Percentiles rank a stretch among this genome's conserved stretches.
Conservation (phyloP, 1,140 invertebrate genomes). For the Dendrolimus punctatus region DNA sequence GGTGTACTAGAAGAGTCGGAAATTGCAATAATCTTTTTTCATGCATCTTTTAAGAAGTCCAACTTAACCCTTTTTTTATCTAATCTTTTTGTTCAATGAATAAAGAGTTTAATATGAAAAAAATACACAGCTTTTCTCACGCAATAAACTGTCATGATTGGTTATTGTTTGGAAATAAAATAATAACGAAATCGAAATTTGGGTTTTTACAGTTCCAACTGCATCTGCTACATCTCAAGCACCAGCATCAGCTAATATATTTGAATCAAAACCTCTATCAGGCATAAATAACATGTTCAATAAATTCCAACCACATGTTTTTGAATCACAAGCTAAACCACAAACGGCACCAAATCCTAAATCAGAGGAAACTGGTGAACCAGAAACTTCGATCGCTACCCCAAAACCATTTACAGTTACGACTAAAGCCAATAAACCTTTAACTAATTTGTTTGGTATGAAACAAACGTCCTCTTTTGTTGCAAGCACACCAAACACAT, state of each 20-base stretch:
- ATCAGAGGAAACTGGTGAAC: conserved; percentile 44
- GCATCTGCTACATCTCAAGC: conserved; percentile 8
- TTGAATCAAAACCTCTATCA: conserved; percentile 25
- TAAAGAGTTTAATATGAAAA: too few species aligned
- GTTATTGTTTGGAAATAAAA: too few species aligned
- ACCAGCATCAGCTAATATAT: conserved; percentile 12
- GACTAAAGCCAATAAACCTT: conserved; percentile 27
- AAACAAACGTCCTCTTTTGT: conserved; percentile 13
- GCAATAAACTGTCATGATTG: too few species aligned
- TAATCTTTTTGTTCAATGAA: too few species aligned
- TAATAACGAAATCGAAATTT: conserved; percentile 2
- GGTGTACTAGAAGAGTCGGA: too few species aligned
- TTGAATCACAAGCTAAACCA: conserved; percentile 14
- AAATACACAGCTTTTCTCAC: too few species aligned
- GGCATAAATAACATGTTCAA: conserved; percentile 26
- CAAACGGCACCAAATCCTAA: conserved; percentile 14
- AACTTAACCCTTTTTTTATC: too few species aligned
- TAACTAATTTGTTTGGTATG: conserved; percentile 29
- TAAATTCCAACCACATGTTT: conserved; percentile 22
- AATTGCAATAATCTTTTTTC: too few species aligned
- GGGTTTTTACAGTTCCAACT: conserved; percentile 7
- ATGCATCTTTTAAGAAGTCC: too few species aligned
- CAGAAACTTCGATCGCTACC: conserved; percentile 16
- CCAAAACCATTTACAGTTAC: conserved; percentile 21
- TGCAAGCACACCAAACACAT: conserved; percentile 27